Conservation (phyloP, 2,797 vertebrate genomes). For the Valencia hispanica region DNA sequence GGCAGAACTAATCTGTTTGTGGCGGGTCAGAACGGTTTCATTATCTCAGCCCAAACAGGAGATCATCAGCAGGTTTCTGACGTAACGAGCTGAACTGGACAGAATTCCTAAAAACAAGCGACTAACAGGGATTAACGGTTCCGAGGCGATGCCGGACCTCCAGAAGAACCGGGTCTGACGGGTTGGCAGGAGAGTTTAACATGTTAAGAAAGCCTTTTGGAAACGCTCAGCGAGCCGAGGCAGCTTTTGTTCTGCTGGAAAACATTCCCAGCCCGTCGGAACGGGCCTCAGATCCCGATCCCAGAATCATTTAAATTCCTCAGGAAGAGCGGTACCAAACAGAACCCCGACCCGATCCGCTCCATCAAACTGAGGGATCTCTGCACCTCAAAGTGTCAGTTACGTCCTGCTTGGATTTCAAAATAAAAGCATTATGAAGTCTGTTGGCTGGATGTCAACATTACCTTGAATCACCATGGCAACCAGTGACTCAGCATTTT, state of each 20-base stretch:
- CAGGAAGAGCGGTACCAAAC: neutral
- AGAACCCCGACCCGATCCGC: neutral
- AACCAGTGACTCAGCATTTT: neutral
- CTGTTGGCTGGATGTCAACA: neutral
- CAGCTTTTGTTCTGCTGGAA: conserved; percentile 53
- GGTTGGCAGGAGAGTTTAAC: conserved; percentile 29
- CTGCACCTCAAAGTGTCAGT: too few species aligned
- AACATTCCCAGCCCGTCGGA: conserved; percentile 42
- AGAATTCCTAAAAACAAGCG: conserved; percentile 7
- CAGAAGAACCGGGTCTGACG: conserved; percentile 55
- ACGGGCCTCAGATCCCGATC: conserved; percentile 54
- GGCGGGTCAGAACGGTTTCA: neutral
- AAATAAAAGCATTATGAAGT: neutral
- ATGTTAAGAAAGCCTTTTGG: conserved; percentile 50
- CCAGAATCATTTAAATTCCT: conserved; percentile 46
- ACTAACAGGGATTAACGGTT: conserved; percentile 16
- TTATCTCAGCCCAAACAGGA: conserved; percentile 4
- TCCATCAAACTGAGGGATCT: too few species aligned
- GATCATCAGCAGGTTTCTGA: neutral
- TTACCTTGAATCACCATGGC: neutral
- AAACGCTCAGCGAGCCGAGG: conserved; percentile 42
- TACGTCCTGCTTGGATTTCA: neutral
- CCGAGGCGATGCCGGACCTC: conserved; percentile 52
- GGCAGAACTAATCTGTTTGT: neutral
- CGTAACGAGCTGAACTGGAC: neutral